Evolutionary conservation across 2,888 invertebrate species (phyloP).

Genomic region (Dasysyrphus albostriatus): DNA sequence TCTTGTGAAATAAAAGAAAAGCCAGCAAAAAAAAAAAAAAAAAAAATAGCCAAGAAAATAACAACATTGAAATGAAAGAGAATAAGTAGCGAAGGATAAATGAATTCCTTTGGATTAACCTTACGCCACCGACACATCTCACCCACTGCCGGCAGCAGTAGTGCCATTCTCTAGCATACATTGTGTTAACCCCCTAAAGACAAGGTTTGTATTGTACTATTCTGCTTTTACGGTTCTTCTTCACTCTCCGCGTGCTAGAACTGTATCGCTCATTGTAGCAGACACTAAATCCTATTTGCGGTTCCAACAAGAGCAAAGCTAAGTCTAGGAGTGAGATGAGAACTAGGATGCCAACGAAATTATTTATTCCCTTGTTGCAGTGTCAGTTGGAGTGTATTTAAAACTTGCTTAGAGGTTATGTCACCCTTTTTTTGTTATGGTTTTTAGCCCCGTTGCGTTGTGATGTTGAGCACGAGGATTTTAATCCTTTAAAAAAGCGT

Average conservation of each 20-base stretch:
- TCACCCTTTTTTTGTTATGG: constrained; percentile 40
- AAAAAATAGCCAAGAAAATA: constrained; percentile 28
- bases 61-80: constrained; percentile 54
- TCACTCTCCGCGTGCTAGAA: constrained; percentile 6
- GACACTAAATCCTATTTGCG: constrained; percentile 76
- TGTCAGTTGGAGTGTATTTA: constrained; percentile 68
- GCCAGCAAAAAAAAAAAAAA: constrained; percentile 7
- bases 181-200: constrained; percentile 65
- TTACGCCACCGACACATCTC: constrained; percentile 65
- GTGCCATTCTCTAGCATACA: constrained; percentile 51
- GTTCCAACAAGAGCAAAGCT: constrained; percentile 57
- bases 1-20: constrained; percentile 62
- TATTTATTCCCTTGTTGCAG: constrained; percentile 74
- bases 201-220: constrained; percentile 55
- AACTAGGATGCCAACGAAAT: constrained; percentile 60
- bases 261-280: constrained; percentile 71
- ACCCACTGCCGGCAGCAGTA: constrained; percentile 24
- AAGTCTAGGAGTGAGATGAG: constrained; percentile 21
- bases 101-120: constrained; percentile 76
- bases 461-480: constrained; percentile 47
- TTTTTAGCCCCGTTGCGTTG: constrained; percentile 4
- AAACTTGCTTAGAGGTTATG: constrained; percentile 73
- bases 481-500: constrained; percentile 64
- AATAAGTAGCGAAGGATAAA: constrained; percentile 73
- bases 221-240: constrained; percentile 29